Evolutionary conservation across 2,888 invertebrate species (phyloP), one percentile per base, ranked within the genome.

Genomic region (Archips xylosteana): DNA sequence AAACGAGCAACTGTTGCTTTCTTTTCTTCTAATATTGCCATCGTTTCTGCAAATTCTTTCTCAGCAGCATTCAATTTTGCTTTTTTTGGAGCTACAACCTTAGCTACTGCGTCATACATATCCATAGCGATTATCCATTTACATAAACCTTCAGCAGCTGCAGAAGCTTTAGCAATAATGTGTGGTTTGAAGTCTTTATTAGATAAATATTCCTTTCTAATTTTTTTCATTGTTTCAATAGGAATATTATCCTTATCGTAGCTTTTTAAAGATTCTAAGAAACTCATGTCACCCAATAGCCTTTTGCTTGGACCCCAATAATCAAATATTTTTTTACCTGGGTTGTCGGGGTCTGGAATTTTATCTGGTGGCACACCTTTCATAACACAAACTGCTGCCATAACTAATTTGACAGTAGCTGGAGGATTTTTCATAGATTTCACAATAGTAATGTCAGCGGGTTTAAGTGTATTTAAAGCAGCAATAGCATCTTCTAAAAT

Each of bases 61-160:
- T 99, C 98, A 0, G 98, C 98, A 68, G 95, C 96, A 76, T 95
- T 96, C 72, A 98, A 91, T 87, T 97, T 97, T 9, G 96, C 97
- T 86, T 98, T 97, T 89, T 98, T 98, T 0, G 98, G 98, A 10
- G 97, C 97, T 10, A 97, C 97, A 61, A 96, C 96, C 91, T 97
- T 97, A 63, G 97, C 97, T 2, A 97, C 97, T 63, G 96, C 96
- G 85, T 98, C 98, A 85, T 98, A 98, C 90, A 97, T 96, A 83
- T 98, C 98, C 96, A 98, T 97, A 0, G 98, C 98, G 77, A 97
- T 96, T 67, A 98, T 97, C 98, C 98, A 98, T 86, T 97, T 97
- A 87, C 98, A 98, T 57, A 98, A 93, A 68, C 98, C 99, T 92
- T 99, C 98, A 34, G 99, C 99, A 3, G 99, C 99, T 77, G 98